phyloP scores from a whole-genome alignment of 2,113 vertebrate species.

The Hystrix brachyura region DNA sequence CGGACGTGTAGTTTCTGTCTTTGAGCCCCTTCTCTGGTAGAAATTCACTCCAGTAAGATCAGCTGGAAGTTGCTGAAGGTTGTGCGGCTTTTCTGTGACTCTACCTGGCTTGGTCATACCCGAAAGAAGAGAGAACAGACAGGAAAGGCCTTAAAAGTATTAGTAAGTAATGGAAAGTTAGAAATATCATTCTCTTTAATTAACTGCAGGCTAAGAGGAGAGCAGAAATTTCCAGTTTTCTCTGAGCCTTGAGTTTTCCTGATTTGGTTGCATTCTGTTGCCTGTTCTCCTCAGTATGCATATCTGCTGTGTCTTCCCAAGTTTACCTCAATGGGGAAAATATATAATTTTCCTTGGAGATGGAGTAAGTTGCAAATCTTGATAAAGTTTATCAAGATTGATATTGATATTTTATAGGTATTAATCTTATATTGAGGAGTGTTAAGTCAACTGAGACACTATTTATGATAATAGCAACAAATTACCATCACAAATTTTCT shows the following conservation, averaged over 20 bases:
- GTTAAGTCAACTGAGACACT: neutral
- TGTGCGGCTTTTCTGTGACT: neutral
- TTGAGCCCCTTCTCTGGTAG: neutral
- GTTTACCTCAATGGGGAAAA: neutral
- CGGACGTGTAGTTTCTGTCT: neutral
- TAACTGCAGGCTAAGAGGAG: neutral
- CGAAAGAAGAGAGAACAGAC: neutral
- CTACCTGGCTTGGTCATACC: neutral
- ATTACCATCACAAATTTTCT: neutral
- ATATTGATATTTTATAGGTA: neutral
- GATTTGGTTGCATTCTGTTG: neutral
- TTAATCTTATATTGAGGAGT: neutral
- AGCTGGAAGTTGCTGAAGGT: neutral
- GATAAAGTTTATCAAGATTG: neutral
- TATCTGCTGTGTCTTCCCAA: neutral
- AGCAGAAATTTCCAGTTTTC: neutral
- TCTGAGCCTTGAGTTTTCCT: neutral
- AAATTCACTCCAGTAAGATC: neutral
- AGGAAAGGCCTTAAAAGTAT: neutral
- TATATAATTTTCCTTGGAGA: neutral
- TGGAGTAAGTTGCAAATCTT: neutral
- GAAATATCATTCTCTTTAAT: neutral
- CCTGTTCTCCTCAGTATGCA: neutral
- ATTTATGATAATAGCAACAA: neutral
- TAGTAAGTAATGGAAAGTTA: neutral